A percentile compares a stretch with the other conserved stretches of the same genome.
Evolutionary conservation across 2,797 vertebrate genomes (phyloP).

Genomic region (Microctenopoma steveboyesi): DNA sequence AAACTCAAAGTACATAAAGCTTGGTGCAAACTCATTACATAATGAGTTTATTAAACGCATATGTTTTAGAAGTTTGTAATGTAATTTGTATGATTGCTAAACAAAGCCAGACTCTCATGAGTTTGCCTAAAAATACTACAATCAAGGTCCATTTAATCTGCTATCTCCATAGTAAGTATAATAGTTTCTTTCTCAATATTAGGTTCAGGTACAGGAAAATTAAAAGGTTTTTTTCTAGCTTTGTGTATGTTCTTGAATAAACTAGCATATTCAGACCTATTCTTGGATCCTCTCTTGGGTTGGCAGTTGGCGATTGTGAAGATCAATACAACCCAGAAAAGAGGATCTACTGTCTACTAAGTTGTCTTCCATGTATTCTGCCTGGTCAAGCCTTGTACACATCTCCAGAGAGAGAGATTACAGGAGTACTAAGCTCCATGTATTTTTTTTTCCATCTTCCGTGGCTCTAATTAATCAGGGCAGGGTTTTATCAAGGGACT

Average conservation of each 20-base stretch:
- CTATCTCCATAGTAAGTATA: slow-evolving; percentile 17
- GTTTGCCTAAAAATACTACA: slow-evolving; percentile 48
- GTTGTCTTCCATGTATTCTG: slow-evolving; percentile 53
- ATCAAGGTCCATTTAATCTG: slow-evolving; percentile 47
- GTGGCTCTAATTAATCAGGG: slow-evolving; percentile 79
- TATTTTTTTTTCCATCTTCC: slow-evolving; percentile 65
- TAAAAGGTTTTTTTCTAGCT: neutral
- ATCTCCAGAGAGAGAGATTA: slow-evolving; percentile 71
- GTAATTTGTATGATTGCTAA: slow-evolving; percentile 41
- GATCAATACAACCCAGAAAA: slow-evolving; percentile 32
- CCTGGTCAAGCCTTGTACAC: slow-evolving; percentile 63
- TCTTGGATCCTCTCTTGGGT: slow-evolving; percentile 24
- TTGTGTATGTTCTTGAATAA: slow-evolving; percentile 18
- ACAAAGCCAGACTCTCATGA: slow-evolving; percentile 50
- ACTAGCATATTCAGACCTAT: slow-evolving; percentile 15
- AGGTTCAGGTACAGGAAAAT: too few species aligned
- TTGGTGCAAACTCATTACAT: slow-evolving; percentile 45
- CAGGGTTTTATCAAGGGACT: slow-evolving; percentile 68
- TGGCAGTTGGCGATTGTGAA: slow-evolving; percentile 20
- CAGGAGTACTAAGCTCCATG: slow-evolving; percentile 67
- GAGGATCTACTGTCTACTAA: slow-evolving; percentile 30
- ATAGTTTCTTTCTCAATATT: too few species aligned
- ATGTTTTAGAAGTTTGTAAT: slow-evolving; percentile 22
- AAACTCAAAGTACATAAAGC: slow-evolving; percentile 47
- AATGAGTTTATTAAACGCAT: slow-evolving; percentile 66